Evolutionary conservation across 2,888 invertebrate genomes (phyloP).

Genomic region (Schizaphis graminum): DNA sequence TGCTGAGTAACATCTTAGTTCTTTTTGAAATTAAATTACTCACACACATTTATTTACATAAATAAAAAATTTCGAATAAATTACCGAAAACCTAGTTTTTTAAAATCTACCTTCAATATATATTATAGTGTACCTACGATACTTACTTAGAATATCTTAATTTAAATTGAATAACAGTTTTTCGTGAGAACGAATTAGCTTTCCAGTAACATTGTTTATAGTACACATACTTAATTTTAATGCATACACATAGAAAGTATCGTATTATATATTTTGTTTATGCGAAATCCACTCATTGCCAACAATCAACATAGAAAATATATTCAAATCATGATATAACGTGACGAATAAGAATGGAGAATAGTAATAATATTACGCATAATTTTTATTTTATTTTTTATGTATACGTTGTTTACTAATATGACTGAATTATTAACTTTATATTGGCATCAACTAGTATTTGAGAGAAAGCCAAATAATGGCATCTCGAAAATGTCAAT

Average conservation of each 20-base stretch:
- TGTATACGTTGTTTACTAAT: neutral
- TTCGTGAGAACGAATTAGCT: constrained; percentile 27
- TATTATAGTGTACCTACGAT: neutral
- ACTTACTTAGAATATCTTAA: constrained; percentile 2
- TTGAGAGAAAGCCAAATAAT: constrained; percentile 51
- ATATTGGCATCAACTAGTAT: constrained; percentile 43
- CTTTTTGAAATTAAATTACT: neutral
- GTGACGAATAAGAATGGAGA: constrained; percentile 42
- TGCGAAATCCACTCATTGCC: constrained; percentile 4
- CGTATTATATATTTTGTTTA: constrained; percentile 30
- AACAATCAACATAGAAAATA: constrained; percentile 19
- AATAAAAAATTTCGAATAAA: neutral
- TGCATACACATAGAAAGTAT: constrained; percentile 37
- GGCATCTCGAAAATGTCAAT: constrained; percentile 59
- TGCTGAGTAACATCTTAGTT: neutral
- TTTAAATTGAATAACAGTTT: constrained; percentile 38
- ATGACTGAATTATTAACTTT: constrained; percentile 39
- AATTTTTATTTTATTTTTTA: constrained; percentile 25
- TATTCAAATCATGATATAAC: constrained; percentile 51
- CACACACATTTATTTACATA: neutral
- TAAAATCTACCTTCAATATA: neutral
- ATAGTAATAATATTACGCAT: constrained; percentile 15
- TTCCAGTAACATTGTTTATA: constrained; percentile 34
- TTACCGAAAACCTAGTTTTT: neutral
- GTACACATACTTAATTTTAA: constrained; percentile 43